Percentiles rank a stretch among this genome's conserved stretches.
These are phyloP conservation scores for Homarus americanus DNA, from an alignment of 1,140 invertebrate genomes.

Conservation along the genomic window DNA sequence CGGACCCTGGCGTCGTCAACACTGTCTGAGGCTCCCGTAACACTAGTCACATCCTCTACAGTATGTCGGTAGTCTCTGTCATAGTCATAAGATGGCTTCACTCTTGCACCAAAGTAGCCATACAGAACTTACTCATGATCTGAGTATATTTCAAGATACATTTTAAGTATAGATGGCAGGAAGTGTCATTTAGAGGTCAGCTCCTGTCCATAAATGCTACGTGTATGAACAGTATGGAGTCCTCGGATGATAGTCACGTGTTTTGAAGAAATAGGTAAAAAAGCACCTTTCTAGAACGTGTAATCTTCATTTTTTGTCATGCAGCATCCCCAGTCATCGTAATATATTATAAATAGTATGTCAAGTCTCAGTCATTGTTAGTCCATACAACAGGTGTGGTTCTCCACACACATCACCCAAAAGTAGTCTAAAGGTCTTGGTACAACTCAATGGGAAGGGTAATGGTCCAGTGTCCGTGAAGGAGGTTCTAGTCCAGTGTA, in stretches of 20 bases:
- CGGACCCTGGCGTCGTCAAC: neutral
- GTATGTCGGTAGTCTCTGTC: neutral
- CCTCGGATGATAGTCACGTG: too few relatives aligned
- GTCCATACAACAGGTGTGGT: too few relatives aligned
- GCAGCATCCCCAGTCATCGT: neutral
- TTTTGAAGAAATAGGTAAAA: too few relatives aligned
- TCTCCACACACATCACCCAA: too few relatives aligned
- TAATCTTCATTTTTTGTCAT: too few relatives aligned
- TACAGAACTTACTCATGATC: too few relatives aligned
- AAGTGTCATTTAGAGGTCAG: neutral
- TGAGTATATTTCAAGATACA: neutral
- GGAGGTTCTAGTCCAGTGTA: neutral
- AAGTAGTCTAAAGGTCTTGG: too few relatives aligned
- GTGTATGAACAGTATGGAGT: neutral
- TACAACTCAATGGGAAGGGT: too few relatives aligned
- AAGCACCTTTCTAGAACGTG: too few relatives aligned
- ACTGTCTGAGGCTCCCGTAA: neutral
- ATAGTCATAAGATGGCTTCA: neutral
- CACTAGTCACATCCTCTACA: neutral
- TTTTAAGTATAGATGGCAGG: neutral
- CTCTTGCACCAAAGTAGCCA: neutral
- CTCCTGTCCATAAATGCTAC: neutral
- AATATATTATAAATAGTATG: neutral
- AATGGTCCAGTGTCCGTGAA: neutral
- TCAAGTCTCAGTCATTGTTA: neutral